Percentiles rank a stretch among this genome's conserved stretches.
Evolutionary conservation across 2,888 invertebrate species (phyloP).

Genomic region (Lochmaea capreae): DNA sequence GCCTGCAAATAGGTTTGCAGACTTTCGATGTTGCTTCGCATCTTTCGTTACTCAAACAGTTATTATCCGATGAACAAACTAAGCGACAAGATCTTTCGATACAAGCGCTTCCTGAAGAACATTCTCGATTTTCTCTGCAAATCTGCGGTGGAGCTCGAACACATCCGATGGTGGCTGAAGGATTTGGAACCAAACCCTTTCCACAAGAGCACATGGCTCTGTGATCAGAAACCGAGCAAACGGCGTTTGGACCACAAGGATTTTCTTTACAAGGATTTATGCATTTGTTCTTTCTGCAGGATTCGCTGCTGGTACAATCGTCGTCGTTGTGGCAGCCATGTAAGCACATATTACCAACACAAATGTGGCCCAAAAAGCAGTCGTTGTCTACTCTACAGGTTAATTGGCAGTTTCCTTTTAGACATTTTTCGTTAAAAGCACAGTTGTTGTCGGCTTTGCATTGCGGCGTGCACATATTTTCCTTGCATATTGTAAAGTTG

Average conservation of each 20-base stretch:
- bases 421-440: conserved; percentile 90
- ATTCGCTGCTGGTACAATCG: conserved; percentile 87
- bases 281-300: conserved; percentile 85
- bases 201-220: conserved; percentile 85
- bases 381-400: conserved; percentile 93
- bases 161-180: conserved; percentile 89
- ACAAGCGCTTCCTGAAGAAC: conserved; percentile 74
- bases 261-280: conserved; percentile 80
- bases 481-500: conserved; percentile 79
- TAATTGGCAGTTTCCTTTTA: conserved; percentile 84
- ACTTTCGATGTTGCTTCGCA: conserved; percentile 77
- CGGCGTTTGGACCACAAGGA: conserved; percentile 88
- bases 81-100: conserved; percentile 80
- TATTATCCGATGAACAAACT: conserved; percentile 79
- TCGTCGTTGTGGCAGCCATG: conserved; percentile 89
- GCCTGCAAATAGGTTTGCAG: conserved; percentile 85
- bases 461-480: conserved; percentile 83
- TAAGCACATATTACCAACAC: conserved; percentile 85
- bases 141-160: conserved; percentile 80
- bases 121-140: conserved; percentile 84
- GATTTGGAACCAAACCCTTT: conserved; percentile 84
- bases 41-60: conserved; percentile 86
- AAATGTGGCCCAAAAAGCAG: conserved; percentile 92
- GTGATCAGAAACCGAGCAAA: conserved; percentile 83
- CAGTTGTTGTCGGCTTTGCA: conserved; percentile 85